These are phyloP conservation scores for Cassiopea andromeda DNA, from an alignment of 30 jellyfish, hydroid and myxozoan species.

Conservation along the genomic window DNA sequence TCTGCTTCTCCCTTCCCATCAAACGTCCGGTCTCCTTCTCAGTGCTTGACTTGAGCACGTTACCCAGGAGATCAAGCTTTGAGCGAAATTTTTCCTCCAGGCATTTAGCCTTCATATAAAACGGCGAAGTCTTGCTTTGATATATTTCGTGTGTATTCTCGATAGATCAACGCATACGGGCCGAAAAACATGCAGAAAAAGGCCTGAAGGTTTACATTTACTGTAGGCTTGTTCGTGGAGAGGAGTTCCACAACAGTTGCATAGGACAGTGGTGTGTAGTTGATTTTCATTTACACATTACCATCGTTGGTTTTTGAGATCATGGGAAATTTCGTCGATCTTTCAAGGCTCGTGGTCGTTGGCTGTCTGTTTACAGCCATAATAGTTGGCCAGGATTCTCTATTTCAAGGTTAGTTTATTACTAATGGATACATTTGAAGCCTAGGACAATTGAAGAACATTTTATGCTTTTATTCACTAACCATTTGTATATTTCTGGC, in stretches of 20 bases:
- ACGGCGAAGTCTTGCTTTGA: slow-evolving; percentile 57
- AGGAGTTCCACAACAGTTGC: neutral
- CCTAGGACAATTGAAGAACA: neutral
- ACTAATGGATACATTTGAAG: neutral
- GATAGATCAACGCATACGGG: slow-evolving; percentile 34
- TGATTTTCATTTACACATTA: slow-evolving; percentile 1
- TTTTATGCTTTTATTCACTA: neutral
- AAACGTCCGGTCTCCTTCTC: slow-evolving; percentile 71
- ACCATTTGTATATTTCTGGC: neutral
- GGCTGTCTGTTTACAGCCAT: slow-evolving; percentile 8
- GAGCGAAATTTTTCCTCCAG: slow-evolving; percentile 59
- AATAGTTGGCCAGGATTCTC: slow-evolving; percentile 5
- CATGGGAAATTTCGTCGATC: slow-evolving; percentile 24
- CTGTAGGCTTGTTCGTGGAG: slow-evolving; percentile 31
- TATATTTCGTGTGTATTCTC: slow-evolving; percentile 45
- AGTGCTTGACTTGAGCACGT: slow-evolving; percentile 55
- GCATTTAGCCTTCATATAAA: slow-evolving; percentile 59
- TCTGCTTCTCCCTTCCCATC: slow-evolving; percentile 63
- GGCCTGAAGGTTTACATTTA: slow-evolving; percentile 51
- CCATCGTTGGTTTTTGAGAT: slow-evolving; percentile 17
- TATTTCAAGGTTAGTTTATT: neutral
- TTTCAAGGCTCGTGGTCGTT: slow-evolving; percentile 28
- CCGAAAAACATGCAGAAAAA: slow-evolving; percentile 41
- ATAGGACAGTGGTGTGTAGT: slow-evolving; percentile 24
- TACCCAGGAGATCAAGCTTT: slow-evolving; percentile 60